phyloP scores from a whole-genome alignment of 1,140 invertebrate species.

The Pteromalus puparum region DNA sequence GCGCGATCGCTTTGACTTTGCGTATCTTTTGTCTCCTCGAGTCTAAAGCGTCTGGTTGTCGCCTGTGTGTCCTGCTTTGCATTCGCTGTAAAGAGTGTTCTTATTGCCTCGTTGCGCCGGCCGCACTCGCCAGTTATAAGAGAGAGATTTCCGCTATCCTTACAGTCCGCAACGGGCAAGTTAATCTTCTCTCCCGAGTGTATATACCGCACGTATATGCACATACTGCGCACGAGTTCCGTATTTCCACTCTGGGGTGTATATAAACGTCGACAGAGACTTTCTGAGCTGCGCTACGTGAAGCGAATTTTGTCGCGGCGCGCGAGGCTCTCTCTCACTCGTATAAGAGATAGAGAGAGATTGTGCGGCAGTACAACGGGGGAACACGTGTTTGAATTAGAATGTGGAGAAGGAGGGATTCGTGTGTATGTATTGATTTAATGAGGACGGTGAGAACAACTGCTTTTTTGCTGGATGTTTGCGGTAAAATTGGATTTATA shows the following conservation, averaged over 20 bases:
- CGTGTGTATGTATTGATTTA: conserved; percentile 6
- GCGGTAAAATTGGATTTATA: background rate
- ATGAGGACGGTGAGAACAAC: background rate
- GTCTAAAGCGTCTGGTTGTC: conserved; percentile 36
- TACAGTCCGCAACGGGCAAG: conserved; percentile 21
- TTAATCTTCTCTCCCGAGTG: conserved; percentile 36
- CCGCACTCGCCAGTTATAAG: background rate
- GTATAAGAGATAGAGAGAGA: conserved; percentile 9
- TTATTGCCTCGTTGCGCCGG: conserved; percentile 6
- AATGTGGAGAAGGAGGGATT: background rate
- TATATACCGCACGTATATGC: background rate
- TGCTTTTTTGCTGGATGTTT: background rate
- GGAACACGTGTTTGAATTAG: conserved; percentile 32
- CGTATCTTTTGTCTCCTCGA: conserved; percentile 50
- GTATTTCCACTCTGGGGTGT: conserved; percentile 1
- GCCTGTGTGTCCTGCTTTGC: conserved; percentile 42
- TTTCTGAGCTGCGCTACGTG: conserved; percentile 38
- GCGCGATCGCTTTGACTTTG: conserved; percentile 38
- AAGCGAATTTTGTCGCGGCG: conserved; percentile 30
- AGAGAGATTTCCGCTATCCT: conserved; percentile 50
- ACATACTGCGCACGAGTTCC: background rate
- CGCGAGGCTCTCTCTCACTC: background rate
- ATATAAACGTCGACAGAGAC: conserved; percentile 33
- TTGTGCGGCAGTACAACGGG: background rate
- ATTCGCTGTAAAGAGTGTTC: conserved; percentile 34